phyloP scores from a whole-genome alignment of 2,113 vertebrate genomes.

The Carassius auratus region DNA sequence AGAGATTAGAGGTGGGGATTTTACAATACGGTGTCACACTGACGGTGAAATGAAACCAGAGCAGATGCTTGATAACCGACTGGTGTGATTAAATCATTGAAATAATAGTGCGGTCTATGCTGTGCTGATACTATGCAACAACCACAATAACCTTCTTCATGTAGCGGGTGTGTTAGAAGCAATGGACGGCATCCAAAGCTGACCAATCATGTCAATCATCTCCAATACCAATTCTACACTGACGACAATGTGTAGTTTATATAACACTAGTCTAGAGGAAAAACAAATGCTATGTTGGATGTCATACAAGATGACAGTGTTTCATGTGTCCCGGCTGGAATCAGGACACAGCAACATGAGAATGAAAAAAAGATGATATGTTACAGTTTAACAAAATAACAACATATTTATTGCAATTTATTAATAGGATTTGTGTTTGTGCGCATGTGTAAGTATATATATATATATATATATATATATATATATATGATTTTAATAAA shows the following conservation, averaged over 20 bases:
- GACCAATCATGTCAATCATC: not conserved
- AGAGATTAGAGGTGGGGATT: slow-evolving; percentile 87
- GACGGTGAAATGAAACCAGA: not conserved
- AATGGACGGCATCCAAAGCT: not conserved
- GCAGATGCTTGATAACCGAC: not conserved
- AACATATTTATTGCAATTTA: too few relatives aligned
- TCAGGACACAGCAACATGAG: not conserved
- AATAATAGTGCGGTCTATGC: not conserved
- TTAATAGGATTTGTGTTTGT: too few relatives aligned
- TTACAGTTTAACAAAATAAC: too few relatives aligned
- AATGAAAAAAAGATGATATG: not conserved
- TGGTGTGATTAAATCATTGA: not conserved
- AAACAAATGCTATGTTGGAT: not conserved
- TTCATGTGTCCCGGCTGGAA: not conserved
- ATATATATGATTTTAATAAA: too few relatives aligned
- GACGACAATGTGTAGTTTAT: not conserved
- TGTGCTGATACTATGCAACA: not conserved
- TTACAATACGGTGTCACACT: not conserved
- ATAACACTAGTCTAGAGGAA: not conserved
- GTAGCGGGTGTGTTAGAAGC: not conserved
- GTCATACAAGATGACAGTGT: not conserved
- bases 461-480: too few relatives aligned
- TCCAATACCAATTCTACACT: not conserved
- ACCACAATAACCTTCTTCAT: not conserved
- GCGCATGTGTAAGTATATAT: too few relatives aligned